Conservation (phyloP, 1,140 invertebrate species). For the Lordiphosa collinella region DNA sequence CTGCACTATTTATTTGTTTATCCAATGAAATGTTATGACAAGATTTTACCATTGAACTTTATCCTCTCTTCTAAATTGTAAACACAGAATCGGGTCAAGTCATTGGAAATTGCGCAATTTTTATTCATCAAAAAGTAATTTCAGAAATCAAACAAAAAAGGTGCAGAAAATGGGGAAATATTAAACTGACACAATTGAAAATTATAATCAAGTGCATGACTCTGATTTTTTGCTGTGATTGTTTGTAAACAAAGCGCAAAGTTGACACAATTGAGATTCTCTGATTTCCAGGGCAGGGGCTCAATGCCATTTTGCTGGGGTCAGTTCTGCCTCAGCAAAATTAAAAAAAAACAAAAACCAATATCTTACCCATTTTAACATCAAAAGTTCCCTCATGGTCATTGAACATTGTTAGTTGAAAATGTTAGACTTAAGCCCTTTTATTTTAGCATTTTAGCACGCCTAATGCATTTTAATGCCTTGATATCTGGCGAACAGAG, state of each 20-base stretch:
- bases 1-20: conserved; percentile 11
- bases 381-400: conserved; percentile 4
- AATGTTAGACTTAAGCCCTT: conserved; percentile 2
- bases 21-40: conserved; percentile 10
- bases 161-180: conserved; percentile 8
- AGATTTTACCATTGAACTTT: background rate
- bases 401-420: background rate
- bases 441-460: background rate
- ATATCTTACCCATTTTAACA: background rate
- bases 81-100: conserved; percentile 1
- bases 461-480: conserved; percentile 15
- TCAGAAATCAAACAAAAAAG: background rate
- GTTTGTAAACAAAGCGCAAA: conserved; percentile 11
- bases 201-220: conserved; percentile 5
- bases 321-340: conserved; percentile 18
- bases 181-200: conserved; percentile 18
- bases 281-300: conserved; percentile 11
- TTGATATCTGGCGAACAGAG: background rate
- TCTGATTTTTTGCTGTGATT: background rate
- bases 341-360: conserved; percentile 7
- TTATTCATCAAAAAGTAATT: conserved; percentile 7
- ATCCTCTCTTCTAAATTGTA: conserved; percentile 1
- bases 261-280: conserved; percentile 8
- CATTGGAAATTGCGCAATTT: conserved; percentile 7
- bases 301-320: conserved; percentile 16